phyloP scores from a whole-genome alignment of 35 echinoderm and acorn worm genomes.

The Holothuria glaberrima region DNA sequence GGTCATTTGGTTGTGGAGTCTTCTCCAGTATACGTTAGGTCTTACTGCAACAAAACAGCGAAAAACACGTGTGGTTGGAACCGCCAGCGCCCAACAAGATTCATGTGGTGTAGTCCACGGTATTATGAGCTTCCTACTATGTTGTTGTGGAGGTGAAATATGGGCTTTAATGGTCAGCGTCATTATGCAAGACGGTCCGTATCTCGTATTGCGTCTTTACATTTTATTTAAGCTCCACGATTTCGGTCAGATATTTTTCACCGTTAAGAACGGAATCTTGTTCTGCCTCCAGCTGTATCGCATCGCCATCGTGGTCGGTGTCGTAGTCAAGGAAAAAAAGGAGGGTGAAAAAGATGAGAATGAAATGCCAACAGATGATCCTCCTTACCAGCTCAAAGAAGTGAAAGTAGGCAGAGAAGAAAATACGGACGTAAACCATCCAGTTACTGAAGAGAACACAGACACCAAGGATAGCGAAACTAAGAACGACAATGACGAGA shows the following conservation, averaged over 20 bases:
- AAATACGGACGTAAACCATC: no score
- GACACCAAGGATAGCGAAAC: no score
- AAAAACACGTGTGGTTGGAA: slow-evolving; percentile 68
- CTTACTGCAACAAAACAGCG: slow-evolving; percentile 85
- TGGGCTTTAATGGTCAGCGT: slow-evolving; percentile 86
- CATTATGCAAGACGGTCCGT: slow-evolving; percentile 92
- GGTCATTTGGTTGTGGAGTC: slow-evolving; percentile 77
- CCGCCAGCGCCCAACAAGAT: slow-evolving; percentile 20
- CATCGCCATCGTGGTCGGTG: slow-evolving; percentile 59
- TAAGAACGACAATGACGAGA: no score
- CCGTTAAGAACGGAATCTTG: slow-evolving; percentile 85
- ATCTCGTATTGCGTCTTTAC: slow-evolving; percentile 76
- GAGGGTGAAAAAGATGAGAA: neutral
- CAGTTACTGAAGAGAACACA: no score
- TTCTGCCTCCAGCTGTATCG: slow-evolving; percentile 90
- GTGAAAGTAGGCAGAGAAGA: no score
- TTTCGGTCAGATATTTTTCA: slow-evolving; percentile 88
- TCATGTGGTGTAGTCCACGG: slow-evolving; percentile 32
- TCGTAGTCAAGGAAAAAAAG: neutral
- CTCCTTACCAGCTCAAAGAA: slow-evolving; percentile 11
- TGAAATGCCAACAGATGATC: neutral
- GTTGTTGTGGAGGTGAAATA: slow-evolving; percentile 89
- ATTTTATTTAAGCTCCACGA: slow-evolving; percentile 68
- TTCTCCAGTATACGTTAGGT: slow-evolving; percentile 85
- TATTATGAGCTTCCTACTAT: neutral